Evolutionary conservation across 1,140 invertebrate genomes (phyloP).

Genomic region (Drosophila mojavensis): DNA sequence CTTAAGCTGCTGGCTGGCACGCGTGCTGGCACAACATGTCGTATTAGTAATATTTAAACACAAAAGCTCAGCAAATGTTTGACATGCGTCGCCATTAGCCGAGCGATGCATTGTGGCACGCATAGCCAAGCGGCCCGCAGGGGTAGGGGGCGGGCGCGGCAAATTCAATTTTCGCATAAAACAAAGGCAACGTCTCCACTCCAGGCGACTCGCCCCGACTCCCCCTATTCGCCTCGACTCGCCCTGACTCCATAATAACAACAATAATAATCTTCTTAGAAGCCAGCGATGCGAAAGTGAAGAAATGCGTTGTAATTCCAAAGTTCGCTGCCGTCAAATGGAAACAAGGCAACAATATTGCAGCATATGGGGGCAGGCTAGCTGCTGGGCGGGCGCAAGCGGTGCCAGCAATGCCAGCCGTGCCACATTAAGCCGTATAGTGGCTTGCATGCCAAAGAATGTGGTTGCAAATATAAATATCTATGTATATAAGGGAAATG

Average conservation of each 20-base stretch:
- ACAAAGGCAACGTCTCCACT: slow-evolving; percentile 30
- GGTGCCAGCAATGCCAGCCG: slow-evolving; percentile 1
- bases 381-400: slow-evolving; percentile 9
- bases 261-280: slow-evolving; percentile 80
- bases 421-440: slow-evolving; percentile 65
- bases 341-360: slow-evolving; percentile 59
- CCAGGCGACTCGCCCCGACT: neutral
- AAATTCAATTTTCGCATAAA: slow-evolving; percentile 76
- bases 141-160: slow-evolving; percentile 5
- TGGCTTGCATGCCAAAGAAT: slow-evolving; percentile 64
- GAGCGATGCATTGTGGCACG: slow-evolving; percentile 73
- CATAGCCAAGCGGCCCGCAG: slow-evolving; percentile 6
- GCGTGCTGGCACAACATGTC: slow-evolving; percentile 73
- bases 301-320: slow-evolving; percentile 81
- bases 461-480: slow-evolving; percentile 43
- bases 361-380: slow-evolving; percentile 47
- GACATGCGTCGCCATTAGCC: slow-evolving; percentile 79
- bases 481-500: slow-evolving; percentile 4
- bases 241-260: slow-evolving; percentile 58
- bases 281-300: slow-evolving; percentile 77
- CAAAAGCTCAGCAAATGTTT: slow-evolving; percentile 78
- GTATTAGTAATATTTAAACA: slow-evolving; percentile 83
- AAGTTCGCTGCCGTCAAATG: slow-evolving; percentile 55
- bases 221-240: slow-evolving; percentile 3
- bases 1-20: slow-evolving; percentile 35